A percentile compares a stretch with the other conserved stretches of the same genome.
Evolutionary conservation across 2,113 vertebrate species (phyloP).

Genomic region (Glaucomys volans): DNA sequence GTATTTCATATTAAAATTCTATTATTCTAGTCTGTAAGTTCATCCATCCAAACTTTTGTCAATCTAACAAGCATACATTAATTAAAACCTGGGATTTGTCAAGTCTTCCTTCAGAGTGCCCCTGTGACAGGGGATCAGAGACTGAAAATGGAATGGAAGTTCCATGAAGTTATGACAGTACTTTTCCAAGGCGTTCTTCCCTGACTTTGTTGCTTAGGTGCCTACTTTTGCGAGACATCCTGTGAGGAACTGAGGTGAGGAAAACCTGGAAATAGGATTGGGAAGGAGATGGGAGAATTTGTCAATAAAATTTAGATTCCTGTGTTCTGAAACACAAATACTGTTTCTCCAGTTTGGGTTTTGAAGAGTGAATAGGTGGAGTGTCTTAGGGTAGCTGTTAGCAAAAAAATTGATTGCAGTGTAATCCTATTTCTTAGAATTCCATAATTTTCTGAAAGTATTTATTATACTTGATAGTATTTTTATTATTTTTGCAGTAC

Average conservation of each 20-base stretch:
- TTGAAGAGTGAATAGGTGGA: neutral
- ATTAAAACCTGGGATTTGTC: neutral
- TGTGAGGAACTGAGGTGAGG: neutral
- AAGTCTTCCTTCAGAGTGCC: neutral
- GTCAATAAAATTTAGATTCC: constrained; percentile 23
- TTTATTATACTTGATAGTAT: neutral
- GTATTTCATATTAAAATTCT: neutral
- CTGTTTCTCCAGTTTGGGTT: neutral
- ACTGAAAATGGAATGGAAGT: constrained; percentile 10
- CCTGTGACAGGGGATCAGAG: neutral
- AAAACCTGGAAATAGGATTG: neutral
- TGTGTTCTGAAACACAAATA: neutral
- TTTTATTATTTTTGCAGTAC: no score
- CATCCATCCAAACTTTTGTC: neutral
- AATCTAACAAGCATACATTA: neutral
- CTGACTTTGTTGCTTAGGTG: neutral
- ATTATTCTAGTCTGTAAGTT: neutral
- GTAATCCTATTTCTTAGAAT: constrained; percentile 1
- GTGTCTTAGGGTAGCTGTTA: neutral
- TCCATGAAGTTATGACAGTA: neutral
- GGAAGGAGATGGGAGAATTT: neutral
- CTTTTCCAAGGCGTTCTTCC: neutral
- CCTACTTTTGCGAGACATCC: constrained; percentile 11
- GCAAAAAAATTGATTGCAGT: neutral
- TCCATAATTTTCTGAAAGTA: constrained; percentile 33